These are phyloP conservation scores for Dendroctonus ponderosae DNA, from an alignment of 1,140 invertebrate species.

Conservation along the genomic window DNA sequence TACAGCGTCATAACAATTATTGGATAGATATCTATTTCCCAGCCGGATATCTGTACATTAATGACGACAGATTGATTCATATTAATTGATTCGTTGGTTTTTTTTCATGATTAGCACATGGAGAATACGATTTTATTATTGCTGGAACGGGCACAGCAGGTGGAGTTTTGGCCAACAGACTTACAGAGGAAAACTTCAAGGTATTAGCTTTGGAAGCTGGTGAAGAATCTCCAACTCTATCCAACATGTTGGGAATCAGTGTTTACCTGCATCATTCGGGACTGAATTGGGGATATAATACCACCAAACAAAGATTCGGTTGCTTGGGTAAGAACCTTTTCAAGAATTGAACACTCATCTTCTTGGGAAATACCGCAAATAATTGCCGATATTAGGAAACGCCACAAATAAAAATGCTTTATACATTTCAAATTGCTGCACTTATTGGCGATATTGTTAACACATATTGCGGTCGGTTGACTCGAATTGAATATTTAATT, in stretches of 20 bases:
- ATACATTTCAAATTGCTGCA: no score
- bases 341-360: not conserved
- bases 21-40: not conserved
- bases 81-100: not conserved
- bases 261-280: conserved; percentile 22
- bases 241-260: conserved; percentile 21
- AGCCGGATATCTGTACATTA: not conserved
- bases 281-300: conserved; percentile 22
- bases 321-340: conserved; percentile 10
- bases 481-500: not conserved
- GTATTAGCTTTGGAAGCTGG: conserved; percentile 15
- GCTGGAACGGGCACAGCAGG: conserved; percentile 19
- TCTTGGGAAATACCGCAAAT: not conserved
- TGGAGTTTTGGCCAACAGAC: conserved; percentile 16
- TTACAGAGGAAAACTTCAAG: conserved; percentile 16
- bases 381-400: not conserved
- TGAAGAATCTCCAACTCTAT: conserved; percentile 16
- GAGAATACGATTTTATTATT: conserved; percentile 20
- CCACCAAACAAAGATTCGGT: conserved; percentile 9
- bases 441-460: no score
- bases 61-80: not conserved
- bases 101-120: not conserved
- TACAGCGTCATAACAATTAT: not conserved
- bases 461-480: no score
- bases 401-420: no score